Base-by-base conservation (phyloP, 2,888 invertebrate genomes). In the Lithophane semibrunnea region DNA sequence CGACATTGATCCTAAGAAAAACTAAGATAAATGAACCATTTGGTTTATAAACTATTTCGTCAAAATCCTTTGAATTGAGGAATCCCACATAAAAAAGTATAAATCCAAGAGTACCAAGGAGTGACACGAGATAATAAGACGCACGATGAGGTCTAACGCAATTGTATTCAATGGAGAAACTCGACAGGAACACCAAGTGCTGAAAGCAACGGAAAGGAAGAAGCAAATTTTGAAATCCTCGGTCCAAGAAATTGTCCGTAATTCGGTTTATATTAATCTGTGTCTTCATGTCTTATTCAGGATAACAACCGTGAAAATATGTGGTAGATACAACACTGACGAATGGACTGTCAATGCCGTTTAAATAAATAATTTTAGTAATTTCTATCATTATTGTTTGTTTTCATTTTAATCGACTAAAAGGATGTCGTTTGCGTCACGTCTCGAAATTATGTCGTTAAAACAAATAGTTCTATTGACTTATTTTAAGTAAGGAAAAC, bases 81-180 rank as follows among this genome's bases (percentile, higher is more conserved):
- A 24, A 0, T 13, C 0, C 0, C 0, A 56, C 0, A n/a, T 69
- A 61, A 18, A 61, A 44, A 37, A 3, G 0, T 24, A 65, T 21
- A 58, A 61, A 79, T 7, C 9, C 60, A 37, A 73, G 8, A 29
- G 29, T n/a, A 4, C 65, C 72, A 3, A 83, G 18, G 12, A 81
- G 13, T 0, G 81, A 83, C 0, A 83, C 21, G 9, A 66, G 5
- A 18, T 61, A 69, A 37, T 81, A 82, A n/a, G 69, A 49, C 0
- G 8, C 24, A 42, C 69, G 42, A 29, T 83, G 84, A 37, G 81
- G 79, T 52, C 79, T 73, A 8, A 82, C 58, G n/a, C 84, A 82
- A 52, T 82, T 82, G 37, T 73, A 66, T 7, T 79, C 56, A n/a
- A 82, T 66, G 16, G 84, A 69, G 29, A 79, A 82, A 52, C 56